Conservation (phyloP, 2,113 vertebrate genomes). For the Trogon surrucura region DNA sequence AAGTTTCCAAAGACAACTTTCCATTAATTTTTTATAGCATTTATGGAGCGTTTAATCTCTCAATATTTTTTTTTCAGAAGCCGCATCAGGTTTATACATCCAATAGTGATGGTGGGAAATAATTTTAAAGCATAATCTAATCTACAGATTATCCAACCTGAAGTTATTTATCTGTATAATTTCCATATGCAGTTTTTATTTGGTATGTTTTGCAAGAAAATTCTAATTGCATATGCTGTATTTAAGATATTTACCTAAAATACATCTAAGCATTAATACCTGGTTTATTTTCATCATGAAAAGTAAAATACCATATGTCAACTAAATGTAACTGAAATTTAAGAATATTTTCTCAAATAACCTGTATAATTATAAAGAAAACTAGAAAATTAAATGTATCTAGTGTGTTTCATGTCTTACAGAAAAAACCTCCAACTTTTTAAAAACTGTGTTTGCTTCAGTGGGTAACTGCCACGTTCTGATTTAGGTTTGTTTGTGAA, state of each 20-base stretch:
- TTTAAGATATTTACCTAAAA: background rate
- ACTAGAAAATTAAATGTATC: background rate
- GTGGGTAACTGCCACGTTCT: constrained; percentile 78
- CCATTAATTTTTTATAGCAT: background rate
- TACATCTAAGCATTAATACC: background rate
- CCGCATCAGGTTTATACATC: background rate
- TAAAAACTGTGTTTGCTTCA: constrained; percentile 76
- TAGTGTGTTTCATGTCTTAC: background rate
- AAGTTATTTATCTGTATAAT: background rate
- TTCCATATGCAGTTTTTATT: background rate
- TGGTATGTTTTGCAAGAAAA: background rate
- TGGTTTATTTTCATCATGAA: background rate
- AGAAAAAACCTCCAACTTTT: background rate
- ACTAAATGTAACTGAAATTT: background rate
- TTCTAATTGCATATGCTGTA: background rate
- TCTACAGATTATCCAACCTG: background rate
- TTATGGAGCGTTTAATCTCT: background rate
- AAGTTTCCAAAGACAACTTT: background rate
- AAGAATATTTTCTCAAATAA: constrained; percentile 9
- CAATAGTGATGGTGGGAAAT: background rate
- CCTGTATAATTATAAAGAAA: background rate
- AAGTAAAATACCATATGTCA: background rate
- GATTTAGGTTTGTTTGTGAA: constrained; percentile 95
- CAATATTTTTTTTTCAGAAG: background rate
- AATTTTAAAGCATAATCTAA: background rate